A percentile compares a stretch with the other conserved stretches of the same genome.
These are phyloP conservation scores for Elysia crispata DNA, from an alignment of 2,888 invertebrate species.

Conservation along the genomic window DNA sequence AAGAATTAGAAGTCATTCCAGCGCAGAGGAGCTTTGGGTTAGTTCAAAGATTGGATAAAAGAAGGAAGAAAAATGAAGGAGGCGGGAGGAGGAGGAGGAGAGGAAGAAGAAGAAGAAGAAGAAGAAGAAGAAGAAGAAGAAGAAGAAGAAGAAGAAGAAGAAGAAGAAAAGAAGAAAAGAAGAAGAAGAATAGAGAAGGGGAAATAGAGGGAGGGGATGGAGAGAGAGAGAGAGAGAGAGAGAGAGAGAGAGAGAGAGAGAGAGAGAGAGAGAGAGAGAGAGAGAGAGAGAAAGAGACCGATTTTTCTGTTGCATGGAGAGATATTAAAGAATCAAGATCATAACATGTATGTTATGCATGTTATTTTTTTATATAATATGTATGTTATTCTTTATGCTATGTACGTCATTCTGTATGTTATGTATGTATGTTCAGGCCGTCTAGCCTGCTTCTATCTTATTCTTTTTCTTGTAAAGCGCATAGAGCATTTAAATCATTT, in stretches of 20 bases:
- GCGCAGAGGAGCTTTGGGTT: too few species aligned
- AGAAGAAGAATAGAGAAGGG: too few species aligned
- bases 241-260: constrained; percentile 35
- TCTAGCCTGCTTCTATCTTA: too few species aligned
- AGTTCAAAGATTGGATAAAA: not conserved
- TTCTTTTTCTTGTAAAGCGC: too few species aligned
- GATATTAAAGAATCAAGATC: not conserved
- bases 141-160: not conserved
- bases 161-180: not conserved
- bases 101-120: not conserved
- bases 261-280: constrained; percentile 14
- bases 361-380: too few species aligned
- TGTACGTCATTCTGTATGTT: too few species aligned
- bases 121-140: not conserved
- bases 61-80: not conserved
- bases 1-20: not conserved
- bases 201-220: not conserved
- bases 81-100: not conserved
- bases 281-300: constrained; percentile 3
- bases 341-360: not conserved
- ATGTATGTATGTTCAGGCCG: too few species aligned
- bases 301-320: too few species aligned
- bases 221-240: constrained; percentile 23
- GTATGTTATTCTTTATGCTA: not conserved
- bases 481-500: too few species aligned